Conservation (phyloP, 1,140 invertebrate species). For the Sminthurides bifidus region DNA sequence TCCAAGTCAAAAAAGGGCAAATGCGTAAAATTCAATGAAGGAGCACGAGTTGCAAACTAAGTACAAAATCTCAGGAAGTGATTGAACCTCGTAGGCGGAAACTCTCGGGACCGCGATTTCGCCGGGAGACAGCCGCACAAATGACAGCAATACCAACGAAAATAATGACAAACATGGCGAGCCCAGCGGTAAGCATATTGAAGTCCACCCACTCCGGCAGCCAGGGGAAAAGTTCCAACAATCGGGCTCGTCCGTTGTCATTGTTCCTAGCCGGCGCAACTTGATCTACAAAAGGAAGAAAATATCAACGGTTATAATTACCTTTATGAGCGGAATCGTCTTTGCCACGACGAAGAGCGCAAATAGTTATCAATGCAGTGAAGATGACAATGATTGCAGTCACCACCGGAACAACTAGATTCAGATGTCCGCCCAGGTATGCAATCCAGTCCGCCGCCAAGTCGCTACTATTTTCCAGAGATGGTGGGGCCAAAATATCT, state of each 20-base stretch:
- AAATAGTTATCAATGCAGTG: constrained; percentile 79
- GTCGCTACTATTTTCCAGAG: constrained; percentile 23
- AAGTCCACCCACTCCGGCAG: constrained; percentile 72
- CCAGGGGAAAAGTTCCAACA: constrained; percentile 54
- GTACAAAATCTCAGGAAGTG: too few relatives aligned
- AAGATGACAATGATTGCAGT: constrained; percentile 81
- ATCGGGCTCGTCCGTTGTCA: constrained; percentile 41
- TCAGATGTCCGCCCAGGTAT: constrained; percentile 50
- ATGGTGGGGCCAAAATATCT: constrained; percentile 27
- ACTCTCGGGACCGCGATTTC: constrained; percentile 57
- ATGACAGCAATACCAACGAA: constrained; percentile 77
- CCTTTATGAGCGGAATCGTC: constrained; percentile 65
- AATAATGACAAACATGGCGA: constrained; percentile 71
- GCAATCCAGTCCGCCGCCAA: constrained; percentile 26
- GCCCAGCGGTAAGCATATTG: constrained; percentile 69
- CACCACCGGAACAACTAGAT: constrained; percentile 86
- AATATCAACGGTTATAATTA: constrained; percentile 39
- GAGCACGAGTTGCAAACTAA: too few relatives aligned
- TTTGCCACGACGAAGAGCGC: constrained; percentile 63
- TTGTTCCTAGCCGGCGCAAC: constrained; percentile 56
- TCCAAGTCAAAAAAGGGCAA: too few relatives aligned
- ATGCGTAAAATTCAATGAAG: too few relatives aligned
- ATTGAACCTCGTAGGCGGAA: constrained; percentile 70
- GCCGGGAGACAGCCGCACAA: constrained; percentile 66
- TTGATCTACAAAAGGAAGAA: constrained; percentile 48